Evolutionary conservation across 2,113 vertebrate species (phyloP).

Genomic region (Hydrochoerus hydrochaeris): DNA sequence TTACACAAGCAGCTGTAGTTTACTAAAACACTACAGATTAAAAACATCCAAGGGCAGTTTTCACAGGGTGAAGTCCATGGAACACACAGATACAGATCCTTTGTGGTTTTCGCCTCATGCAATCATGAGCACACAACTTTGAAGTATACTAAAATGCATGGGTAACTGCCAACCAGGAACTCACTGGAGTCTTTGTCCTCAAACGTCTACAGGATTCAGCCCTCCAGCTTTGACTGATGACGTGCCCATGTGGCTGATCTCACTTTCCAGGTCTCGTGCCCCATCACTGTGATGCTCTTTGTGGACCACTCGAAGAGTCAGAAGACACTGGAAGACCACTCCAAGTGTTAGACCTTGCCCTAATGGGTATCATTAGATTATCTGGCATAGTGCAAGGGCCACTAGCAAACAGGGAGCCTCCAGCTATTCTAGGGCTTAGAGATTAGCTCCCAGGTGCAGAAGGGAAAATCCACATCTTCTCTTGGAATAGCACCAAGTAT

Average conservation of each 20-base stretch:
- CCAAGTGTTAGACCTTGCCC: not conserved
- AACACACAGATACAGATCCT: too few species aligned
- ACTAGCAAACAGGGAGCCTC: not conserved
- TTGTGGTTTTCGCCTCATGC: not conserved
- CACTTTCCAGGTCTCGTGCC: not conserved
- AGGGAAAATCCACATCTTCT: not conserved
- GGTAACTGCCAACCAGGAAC: accelerated
- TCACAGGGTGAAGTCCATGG: not conserved
- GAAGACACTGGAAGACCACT: too few species aligned
- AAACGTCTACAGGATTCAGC: too few species aligned
- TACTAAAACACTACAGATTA: not conserved
- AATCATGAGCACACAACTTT: not conserved
- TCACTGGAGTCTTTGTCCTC: not conserved
- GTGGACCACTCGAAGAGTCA: too few species aligned
- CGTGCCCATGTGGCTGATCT: not conserved
- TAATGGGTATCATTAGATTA: not conserved
- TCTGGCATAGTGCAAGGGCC: not conserved
- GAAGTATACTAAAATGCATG: not conserved
- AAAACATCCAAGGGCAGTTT: not conserved
- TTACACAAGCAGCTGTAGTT: not conserved
- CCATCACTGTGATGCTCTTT: not conserved
- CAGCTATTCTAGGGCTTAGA: too few species aligned
- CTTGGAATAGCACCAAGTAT: not conserved
- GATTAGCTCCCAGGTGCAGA: not conserved
- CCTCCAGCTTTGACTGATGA: not conserved